Evolutionary conservation across 2,797 vertebrate genomes (phyloP).

Genomic region (Neopelma chrysocephalum): DNA sequence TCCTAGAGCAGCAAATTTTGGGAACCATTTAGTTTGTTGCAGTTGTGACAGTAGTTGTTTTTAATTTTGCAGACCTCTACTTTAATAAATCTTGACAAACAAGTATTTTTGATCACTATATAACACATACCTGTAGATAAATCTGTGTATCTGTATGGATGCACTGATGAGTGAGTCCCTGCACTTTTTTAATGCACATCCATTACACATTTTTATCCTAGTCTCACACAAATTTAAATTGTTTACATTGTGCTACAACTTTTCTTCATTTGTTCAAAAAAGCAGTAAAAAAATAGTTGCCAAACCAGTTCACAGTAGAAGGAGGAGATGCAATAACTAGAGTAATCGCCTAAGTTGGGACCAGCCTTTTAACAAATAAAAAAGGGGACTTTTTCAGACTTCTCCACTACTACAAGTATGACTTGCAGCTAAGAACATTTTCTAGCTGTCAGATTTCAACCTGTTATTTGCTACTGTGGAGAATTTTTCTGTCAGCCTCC

Average conservation of each 20-base stretch:
- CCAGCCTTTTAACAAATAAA: neutral
- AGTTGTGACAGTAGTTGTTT: neutral
- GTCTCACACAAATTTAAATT: neutral
- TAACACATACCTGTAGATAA: neutral
- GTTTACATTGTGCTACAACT: neutral
- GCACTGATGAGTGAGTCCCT: too few relatives aligned
- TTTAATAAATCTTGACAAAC: neutral
- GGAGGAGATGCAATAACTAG: neutral
- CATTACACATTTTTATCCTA: neutral
- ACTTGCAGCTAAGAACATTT: conserved; percentile 3
- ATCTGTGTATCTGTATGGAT: neutral
- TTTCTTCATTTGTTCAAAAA: neutral
- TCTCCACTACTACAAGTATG: neutral
- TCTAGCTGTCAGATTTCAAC: conserved; percentile 11
- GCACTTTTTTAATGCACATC: neutral
- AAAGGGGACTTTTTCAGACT: neutral
- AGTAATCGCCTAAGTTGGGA: neutral
- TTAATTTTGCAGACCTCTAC: neutral
- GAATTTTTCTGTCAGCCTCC: conserved; percentile 38
- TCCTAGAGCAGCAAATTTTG: neutral
- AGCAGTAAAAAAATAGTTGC: neutral
- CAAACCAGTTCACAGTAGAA: neutral
- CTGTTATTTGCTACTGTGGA: neutral
- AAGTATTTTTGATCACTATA: neutral
- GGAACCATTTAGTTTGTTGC: neutral